Percentiles rank a stretch among this genome's conserved stretches.
Evolutionary conservation across 2,113 vertebrate genomes (phyloP).

Genomic region (Cathartes aura): DNA sequence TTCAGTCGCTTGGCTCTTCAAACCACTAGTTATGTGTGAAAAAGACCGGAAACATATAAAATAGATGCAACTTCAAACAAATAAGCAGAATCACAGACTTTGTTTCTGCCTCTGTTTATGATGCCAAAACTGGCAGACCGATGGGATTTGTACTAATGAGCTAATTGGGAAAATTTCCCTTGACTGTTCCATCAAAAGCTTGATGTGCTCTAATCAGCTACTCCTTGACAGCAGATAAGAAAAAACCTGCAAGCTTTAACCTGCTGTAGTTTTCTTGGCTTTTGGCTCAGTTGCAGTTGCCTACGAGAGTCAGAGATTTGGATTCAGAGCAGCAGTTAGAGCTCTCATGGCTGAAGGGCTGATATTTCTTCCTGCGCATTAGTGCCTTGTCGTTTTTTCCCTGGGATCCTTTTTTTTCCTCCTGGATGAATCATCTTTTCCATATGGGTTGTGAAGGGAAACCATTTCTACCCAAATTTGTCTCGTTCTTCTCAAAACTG

Average conservation of each 20-base stretch:
- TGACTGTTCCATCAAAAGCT: not conserved
- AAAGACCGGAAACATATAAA: not conserved
- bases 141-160: not conserved
- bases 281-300: not conserved
- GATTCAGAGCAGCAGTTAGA: not conserved
- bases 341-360: not conserved
- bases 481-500: not conserved
- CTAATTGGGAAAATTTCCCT: not conserved
- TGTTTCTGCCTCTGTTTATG: accelerated
- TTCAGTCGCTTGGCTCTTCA: not conserved
- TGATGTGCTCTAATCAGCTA: not conserved
- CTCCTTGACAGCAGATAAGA: not conserved
- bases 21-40: not conserved
- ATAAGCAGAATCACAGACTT: not conserved
- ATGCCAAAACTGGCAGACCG: not conserved
- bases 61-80: not conserved
- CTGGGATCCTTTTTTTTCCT: not conserved
- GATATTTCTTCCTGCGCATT: not conserved
- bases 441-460: not conserved
- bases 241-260: not conserved
- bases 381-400: not conserved
- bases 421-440: slow-evolving; percentile 7
- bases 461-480: slow-evolving; percentile 1
- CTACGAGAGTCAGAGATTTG: accelerated
- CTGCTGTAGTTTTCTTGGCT: not conserved